These are phyloP conservation scores for Globodera ellingtonae DNA, from an alignment of 1,140 invertebrate genomes.

Conservation along the genomic window DNA sequence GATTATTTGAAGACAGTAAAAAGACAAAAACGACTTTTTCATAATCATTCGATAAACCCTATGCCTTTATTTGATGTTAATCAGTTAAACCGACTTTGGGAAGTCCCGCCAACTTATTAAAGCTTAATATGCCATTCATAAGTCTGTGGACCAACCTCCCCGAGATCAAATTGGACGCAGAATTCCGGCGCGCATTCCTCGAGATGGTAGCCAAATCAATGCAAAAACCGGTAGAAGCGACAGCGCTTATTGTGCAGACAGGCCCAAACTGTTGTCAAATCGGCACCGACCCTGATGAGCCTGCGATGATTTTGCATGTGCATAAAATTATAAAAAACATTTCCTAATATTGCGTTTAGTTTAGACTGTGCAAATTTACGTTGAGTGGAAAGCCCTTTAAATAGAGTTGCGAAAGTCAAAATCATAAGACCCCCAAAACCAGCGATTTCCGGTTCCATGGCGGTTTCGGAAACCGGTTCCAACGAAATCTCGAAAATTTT, in stretches of 20 bases:
- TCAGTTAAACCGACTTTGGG: too few species aligned
- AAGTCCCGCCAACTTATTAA: too few species aligned
- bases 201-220: conserved; percentile 13
- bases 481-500: too few species aligned
- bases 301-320: conserved; percentile 15
- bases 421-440: too few species aligned
- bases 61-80: too few species aligned
- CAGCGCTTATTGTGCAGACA: conserved; percentile 5
- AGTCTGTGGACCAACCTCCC: conserved; percentile 23
- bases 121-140: conserved; percentile 21
- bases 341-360: neutral
- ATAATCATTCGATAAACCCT: too few species aligned
- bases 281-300: neutral
- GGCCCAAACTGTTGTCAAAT: conserved; percentile 13
- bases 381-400: too few species aligned
- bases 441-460: too few species aligned
- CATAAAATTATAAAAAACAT: neutral
- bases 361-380: neutral
- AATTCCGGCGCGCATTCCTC: conserved; percentile 13
- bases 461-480: too few species aligned
- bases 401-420: too few species aligned
- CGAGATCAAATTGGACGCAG: conserved; percentile 2
- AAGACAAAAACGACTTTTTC: too few species aligned
- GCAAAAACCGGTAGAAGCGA: conserved; percentile 10
- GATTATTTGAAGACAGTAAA: too few species aligned